Percentiles rank a stretch among this genome's conserved stretches.
These are phyloP conservation scores for Sialia sialis DNA, from an alignment of 2,113 vertebrate species.

Conservation along the genomic window DNA sequence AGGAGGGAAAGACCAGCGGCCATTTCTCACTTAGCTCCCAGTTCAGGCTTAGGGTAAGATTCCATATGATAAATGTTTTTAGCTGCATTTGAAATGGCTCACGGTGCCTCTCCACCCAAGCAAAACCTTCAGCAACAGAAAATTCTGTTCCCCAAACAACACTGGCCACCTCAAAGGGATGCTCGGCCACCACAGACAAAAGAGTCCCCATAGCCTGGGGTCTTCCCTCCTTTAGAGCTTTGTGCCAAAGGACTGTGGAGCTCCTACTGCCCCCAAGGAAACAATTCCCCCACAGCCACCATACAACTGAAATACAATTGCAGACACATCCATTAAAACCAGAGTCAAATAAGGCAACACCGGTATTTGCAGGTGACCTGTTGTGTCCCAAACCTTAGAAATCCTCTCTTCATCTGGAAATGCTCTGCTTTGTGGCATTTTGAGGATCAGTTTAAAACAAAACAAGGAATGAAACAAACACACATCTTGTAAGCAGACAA, in stretches of 20 bases:
- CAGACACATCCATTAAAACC: not conserved
- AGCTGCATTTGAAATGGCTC: not conserved
- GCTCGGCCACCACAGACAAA: not conserved
- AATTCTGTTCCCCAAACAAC: not conserved
- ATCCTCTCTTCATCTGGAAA: not conserved
- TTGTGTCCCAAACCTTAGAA: not conserved
- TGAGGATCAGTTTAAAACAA: not conserved
- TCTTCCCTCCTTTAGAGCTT: not conserved
- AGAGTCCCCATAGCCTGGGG: not conserved
- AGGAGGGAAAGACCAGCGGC: not conserved
- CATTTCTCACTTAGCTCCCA: not conserved
- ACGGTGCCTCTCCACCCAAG: accelerated
- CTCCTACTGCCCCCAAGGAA: not conserved
- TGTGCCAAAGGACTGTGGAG: not conserved
- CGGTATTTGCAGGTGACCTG: not conserved
- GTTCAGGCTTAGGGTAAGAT: not conserved
- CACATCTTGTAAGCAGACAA: not conserved
- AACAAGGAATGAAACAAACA: not conserved
- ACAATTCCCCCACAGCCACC: not conserved
- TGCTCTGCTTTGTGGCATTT: not conserved
- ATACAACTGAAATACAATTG: not conserved
- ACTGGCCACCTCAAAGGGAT: not conserved
- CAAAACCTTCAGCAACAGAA: not conserved
- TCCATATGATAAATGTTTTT: not conserved
- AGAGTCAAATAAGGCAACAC: not conserved